Conservation (phyloP, 2,888 invertebrate species). For the Phasia obesa region DNA sequence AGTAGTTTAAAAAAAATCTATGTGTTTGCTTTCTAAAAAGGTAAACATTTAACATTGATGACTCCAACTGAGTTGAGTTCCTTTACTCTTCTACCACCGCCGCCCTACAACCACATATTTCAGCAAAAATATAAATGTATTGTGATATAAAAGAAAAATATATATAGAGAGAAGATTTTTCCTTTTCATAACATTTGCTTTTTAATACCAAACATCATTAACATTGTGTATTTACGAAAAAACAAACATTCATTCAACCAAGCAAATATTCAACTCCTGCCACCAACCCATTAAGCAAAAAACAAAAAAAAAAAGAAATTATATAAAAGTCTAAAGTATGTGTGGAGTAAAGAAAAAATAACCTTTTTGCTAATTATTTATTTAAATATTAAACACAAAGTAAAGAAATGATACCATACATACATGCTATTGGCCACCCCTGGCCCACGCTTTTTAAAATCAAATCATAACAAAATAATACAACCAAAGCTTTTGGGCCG, state of each 20-base stretch:
- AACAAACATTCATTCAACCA: conserved; percentile 64
- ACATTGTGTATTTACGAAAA: conserved; percentile 74
- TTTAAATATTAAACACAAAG: conserved; percentile 81
- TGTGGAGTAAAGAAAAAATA: conserved; percentile 43
- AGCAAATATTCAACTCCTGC: conserved; percentile 64
- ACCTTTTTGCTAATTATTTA: conserved; percentile 80
- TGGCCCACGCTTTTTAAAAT: neutral
- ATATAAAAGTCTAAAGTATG: conserved; percentile 42
- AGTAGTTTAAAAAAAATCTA: conserved; percentile 39
- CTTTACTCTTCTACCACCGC: conserved; percentile 5
- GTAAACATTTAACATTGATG: conserved; percentile 71
- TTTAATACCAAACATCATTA: conserved; percentile 80
- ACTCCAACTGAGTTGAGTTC: conserved; percentile 58
- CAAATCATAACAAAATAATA: conserved; percentile 12
- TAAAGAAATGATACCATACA: conserved; percentile 65
- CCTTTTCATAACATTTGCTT: conserved; percentile 71
- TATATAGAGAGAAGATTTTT: conserved; percentile 58
- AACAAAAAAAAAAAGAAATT: conserved; percentile 11
- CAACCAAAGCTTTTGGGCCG: conserved; percentile 12
- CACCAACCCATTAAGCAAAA: neutral
- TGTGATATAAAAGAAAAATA: conserved; percentile 31
- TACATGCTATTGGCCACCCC: conserved; percentile 3
- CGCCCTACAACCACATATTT: neutral
- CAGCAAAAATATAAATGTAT: conserved; percentile 19
- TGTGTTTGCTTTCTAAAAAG: conserved; percentile 63